Evolutionary conservation across 2,888 invertebrate genomes (phyloP).

Genomic region (Piscicola geometra): DNA sequence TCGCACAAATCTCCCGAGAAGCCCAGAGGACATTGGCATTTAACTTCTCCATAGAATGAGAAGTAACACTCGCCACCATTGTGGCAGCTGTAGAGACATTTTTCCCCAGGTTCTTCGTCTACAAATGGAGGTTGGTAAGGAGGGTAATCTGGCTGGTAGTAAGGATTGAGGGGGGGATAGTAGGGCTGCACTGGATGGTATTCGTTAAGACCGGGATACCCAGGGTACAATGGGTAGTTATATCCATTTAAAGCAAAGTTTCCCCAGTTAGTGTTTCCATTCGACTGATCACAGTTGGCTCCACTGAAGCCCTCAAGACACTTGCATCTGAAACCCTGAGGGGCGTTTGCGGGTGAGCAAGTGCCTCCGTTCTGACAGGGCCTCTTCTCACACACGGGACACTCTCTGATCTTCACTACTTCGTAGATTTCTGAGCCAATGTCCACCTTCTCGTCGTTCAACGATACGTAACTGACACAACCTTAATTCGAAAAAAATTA

Average conservation of each 20-base stretch:
- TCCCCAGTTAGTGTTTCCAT: background rate
- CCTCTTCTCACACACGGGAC: constrained; percentile 13
- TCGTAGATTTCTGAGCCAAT: background rate
- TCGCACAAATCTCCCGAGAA: constrained; percentile 29
- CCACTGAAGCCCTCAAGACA: constrained; percentile 4
- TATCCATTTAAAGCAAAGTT: background rate
- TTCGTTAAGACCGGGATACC: background rate
- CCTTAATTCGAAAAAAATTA: background rate
- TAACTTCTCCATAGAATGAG: background rate
- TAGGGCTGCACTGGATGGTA: background rate
- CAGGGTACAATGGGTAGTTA: background rate
- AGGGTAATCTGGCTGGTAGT: background rate
- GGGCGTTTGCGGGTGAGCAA: background rate
- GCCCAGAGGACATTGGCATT: constrained; percentile 17
- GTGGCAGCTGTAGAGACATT: background rate
- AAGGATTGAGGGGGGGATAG: background rate
- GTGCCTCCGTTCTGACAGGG: constrained; percentile 18
- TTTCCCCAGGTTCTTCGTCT: background rate
- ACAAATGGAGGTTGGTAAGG: background rate
- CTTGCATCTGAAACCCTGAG: constrained; percentile 1
- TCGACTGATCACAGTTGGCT: background rate
- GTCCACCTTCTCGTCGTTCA: background rate
- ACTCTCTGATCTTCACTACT: constrained; percentile 1
- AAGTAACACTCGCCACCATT: background rate
- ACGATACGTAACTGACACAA: background rate